Evolutionary conservation across 92 coral and sea anemone species (phyloP).

Genomic region (Actinostola sp.): DNA sequence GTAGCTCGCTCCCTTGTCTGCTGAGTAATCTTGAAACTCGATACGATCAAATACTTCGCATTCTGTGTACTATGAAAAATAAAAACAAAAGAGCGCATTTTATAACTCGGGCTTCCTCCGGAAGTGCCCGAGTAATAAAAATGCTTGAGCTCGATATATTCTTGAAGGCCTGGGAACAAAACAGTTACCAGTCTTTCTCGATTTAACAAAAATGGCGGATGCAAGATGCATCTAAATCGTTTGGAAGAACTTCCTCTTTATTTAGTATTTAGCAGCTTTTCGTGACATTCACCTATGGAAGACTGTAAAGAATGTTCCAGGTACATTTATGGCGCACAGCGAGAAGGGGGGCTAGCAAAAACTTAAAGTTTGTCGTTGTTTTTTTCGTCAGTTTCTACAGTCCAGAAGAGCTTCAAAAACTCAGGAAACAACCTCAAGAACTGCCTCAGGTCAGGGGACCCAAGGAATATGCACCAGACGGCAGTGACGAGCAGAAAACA

Average conservation of each 20-base stretch:
- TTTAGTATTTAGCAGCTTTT: not conserved
- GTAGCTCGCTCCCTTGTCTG: too few relatives aligned
- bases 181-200: not conserved
- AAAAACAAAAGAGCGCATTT: too few relatives aligned
- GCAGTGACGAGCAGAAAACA: conserved; percentile 43
- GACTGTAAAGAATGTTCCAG: not conserved
- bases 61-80: too few relatives aligned
- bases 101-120: too few relatives aligned
- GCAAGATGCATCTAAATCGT: not conserved
- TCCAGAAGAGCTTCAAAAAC: conserved; percentile 71
- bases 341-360: not conserved
- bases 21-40: too few relatives aligned
- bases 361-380: not conserved
- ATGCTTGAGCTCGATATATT: too few relatives aligned
- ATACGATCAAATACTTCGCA: too few relatives aligned
- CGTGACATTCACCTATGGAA: not conserved
- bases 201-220: not conserved
- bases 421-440: conserved; percentile 59
- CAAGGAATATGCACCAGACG: conserved; percentile 71
- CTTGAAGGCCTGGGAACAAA: too few relatives aligned
- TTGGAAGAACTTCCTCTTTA: not conserved
- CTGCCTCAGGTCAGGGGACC: conserved; percentile 79
- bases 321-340: not conserved
- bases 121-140: too few relatives aligned
- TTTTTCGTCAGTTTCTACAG: conserved; percentile 24